Evolutionary conservation across 2,888 invertebrate genomes (phyloP).

Genomic region (Netelia fuscicornis): DNA sequence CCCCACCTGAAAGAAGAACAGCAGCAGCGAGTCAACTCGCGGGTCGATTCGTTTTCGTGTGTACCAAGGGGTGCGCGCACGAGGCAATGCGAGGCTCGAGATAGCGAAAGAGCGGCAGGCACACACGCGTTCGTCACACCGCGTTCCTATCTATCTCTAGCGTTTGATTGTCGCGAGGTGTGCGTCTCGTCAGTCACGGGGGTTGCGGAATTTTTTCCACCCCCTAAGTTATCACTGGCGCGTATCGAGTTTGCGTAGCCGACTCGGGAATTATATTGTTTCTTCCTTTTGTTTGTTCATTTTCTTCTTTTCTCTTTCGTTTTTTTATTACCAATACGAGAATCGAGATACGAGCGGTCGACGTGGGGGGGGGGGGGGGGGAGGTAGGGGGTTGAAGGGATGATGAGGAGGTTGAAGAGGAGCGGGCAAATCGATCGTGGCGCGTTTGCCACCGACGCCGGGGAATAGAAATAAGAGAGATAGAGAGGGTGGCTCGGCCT

Average conservation of each 20-base stretch:
- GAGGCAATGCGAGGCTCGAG: slow-evolving; percentile 21
- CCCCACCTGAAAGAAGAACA: neutral
- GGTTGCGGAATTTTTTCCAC: slow-evolving; percentile 5
- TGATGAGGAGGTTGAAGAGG: slow-evolving; percentile 14
- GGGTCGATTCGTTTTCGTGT: slow-evolving; percentile 60
- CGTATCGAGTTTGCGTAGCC: slow-evolving; percentile 63
- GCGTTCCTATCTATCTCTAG: slow-evolving; percentile 24
- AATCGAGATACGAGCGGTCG: slow-evolving; percentile 43
- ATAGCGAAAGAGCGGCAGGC: slow-evolving; percentile 8
- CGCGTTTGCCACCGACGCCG: slow-evolving; percentile 55
- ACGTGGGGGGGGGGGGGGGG: neutral
- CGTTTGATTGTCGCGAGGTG: slow-evolving; percentile 2
- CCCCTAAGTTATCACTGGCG: neutral
- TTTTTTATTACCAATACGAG: slow-evolving; percentile 54
- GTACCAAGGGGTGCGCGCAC: slow-evolving; percentile 26
- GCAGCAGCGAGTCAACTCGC: slow-evolving; percentile 29
- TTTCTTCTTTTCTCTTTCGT: neutral
- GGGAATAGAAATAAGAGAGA: slow-evolving; percentile 49
- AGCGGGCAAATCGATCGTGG: slow-evolving; percentile 61
- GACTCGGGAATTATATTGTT: slow-evolving; percentile 1
- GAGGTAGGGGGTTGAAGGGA: neutral
- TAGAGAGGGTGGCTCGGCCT: slow-evolving; percentile 16
- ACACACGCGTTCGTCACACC: slow-evolving; percentile 41
- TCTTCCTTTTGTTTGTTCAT: slow-evolving; percentile 28
- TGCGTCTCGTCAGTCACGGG: neutral